Percentiles rank a stretch among this genome's conserved stretches.
Evolutionary conservation across 1,140 invertebrate species (phyloP).

Genomic region (Brachionus sp.): DNA sequence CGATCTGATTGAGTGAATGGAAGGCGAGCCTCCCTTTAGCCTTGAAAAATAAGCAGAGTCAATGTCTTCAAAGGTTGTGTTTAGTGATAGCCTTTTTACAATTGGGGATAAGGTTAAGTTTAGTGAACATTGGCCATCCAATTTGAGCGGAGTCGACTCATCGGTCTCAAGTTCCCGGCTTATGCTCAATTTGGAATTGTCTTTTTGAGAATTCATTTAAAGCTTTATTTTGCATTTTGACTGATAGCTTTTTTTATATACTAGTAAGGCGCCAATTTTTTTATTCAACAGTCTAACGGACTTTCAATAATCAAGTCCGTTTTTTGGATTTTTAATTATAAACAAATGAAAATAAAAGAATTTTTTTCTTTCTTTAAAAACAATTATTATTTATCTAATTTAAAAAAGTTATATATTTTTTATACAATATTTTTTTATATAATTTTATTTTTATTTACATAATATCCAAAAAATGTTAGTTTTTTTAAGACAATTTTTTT

Average conservation of each 20-base stretch:
- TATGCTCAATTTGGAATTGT: background rate
- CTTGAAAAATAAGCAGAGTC: slow-evolving; percentile 12
- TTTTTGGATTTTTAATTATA: no score
- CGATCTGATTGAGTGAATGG: background rate
- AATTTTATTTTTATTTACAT: no score
- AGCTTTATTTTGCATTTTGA: background rate
- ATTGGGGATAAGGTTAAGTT: background rate
- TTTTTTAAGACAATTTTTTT: no score
- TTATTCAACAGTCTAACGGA: no score
- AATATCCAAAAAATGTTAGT: no score
- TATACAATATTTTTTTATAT: no score
- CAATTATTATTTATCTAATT: no score
- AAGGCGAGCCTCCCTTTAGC: background rate
- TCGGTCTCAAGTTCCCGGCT: background rate
- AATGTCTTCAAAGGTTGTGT: background rate
- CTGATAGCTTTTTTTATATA: background rate
- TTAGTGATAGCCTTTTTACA: background rate
- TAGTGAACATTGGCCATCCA: background rate
- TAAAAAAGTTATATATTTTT: no score
- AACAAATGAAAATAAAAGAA: no score
- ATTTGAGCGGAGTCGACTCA: background rate
- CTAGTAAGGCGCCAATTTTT: background rate
- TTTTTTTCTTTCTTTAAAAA: no score
- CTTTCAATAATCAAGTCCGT: no score
- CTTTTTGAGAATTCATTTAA: background rate